A percentile compares a stretch with the other conserved stretches of the same genome.
These are phyloP conservation scores for Drosophila subquinaria DNA, from an alignment of 2,888 invertebrate genomes.

Conservation along the genomic window DNA sequence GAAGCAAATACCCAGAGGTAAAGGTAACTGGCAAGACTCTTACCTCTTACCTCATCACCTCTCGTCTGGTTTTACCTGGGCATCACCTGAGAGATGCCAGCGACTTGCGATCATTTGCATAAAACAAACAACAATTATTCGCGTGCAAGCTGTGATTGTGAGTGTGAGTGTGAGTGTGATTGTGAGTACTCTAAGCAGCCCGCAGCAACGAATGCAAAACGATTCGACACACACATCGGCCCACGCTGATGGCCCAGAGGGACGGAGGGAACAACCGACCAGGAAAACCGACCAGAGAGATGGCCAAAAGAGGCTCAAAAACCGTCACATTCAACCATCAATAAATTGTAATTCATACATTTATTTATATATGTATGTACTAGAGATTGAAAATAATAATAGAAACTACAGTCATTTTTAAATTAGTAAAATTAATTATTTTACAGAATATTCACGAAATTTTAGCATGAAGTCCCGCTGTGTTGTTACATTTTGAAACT, in stretches of 20 bases:
- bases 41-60: not conserved
- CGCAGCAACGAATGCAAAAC: constrained; percentile 65
- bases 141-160: constrained; percentile 36
- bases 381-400: not conserved
- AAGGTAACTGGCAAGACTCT: constrained; percentile 30
- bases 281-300: not conserved
- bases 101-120: constrained; percentile 71
- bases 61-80: constrained; percentile 4
- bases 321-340: constrained; percentile 80
- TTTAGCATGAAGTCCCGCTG: too few species aligned
- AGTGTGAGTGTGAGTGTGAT: constrained; percentile 13
- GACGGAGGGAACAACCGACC: constrained; percentile 1
- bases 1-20: constrained; percentile 43
- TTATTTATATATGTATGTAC: constrained; percentile 4
- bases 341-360: constrained; percentile 48
- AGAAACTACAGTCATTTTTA: too few species aligned
- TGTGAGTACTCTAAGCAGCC: constrained; percentile 41
- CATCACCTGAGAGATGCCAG: constrained; percentile 41
- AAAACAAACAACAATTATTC: constrained; percentile 75
- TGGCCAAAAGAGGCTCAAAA: constrained; percentile 42
- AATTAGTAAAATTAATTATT: too few species aligned
- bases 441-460: too few species aligned
- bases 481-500: too few species aligned
- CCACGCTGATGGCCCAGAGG: constrained; percentile 41
- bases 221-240: constrained; percentile 66